Percentiles rank a stretch among this genome's conserved stretches.
These are phyloP conservation scores for Dysidea cf. avara DNA, from an alignment of 37 sponge, comb jelly and placozoan genomes.

Conservation along the genomic window DNA sequence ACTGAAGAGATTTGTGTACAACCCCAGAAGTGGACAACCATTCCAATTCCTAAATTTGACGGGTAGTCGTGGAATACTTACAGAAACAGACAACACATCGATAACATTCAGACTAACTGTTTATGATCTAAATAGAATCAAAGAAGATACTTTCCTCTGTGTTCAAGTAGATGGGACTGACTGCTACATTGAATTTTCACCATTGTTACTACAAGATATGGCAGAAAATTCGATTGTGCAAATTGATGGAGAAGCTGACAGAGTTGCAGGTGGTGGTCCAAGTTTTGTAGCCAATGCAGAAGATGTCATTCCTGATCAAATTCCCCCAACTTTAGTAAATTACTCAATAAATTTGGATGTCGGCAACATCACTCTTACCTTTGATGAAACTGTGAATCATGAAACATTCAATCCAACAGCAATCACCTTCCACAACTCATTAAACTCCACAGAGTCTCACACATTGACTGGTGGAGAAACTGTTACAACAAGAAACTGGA, in stretches of 20 bases:
- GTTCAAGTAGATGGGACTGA: constrained; percentile 1
- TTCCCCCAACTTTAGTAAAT: constrained; percentile 65
- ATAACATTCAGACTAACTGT: constrained; percentile 49
- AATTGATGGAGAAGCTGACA: constrained; percentile 1
- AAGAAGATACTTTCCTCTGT: constrained; percentile 64
- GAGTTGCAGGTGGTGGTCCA: neutral
- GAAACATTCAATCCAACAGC: constrained; percentile 68
- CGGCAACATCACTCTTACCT: constrained; percentile 70
- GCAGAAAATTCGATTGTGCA: constrained; percentile 54
- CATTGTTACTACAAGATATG: constrained; percentile 62
- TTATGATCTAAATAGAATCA: constrained; percentile 74
- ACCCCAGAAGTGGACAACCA: constrained; percentile 12
- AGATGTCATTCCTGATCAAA: constrained; percentile 35
- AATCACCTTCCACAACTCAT: constrained; percentile 63
- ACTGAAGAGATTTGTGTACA: constrained; percentile 49
- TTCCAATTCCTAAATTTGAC: constrained; percentile 40
- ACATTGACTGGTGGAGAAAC: constrained; percentile 58
- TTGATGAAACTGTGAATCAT: constrained; percentile 78
- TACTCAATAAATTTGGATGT: constrained; percentile 75
- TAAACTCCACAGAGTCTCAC: constrained; percentile 30
- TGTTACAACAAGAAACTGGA: constrained; percentile 55
- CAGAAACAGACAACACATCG: constrained; percentile 35
- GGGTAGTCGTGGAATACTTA: constrained; percentile 48
- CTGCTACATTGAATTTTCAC: constrained; percentile 66
- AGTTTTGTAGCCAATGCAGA: constrained; percentile 1